A percentile compares a stretch with the other conserved stretches of the same genome.
phyloP scores from a whole-genome alignment of 2,113 vertebrate species.

The Calonectris borealis region DNA sequence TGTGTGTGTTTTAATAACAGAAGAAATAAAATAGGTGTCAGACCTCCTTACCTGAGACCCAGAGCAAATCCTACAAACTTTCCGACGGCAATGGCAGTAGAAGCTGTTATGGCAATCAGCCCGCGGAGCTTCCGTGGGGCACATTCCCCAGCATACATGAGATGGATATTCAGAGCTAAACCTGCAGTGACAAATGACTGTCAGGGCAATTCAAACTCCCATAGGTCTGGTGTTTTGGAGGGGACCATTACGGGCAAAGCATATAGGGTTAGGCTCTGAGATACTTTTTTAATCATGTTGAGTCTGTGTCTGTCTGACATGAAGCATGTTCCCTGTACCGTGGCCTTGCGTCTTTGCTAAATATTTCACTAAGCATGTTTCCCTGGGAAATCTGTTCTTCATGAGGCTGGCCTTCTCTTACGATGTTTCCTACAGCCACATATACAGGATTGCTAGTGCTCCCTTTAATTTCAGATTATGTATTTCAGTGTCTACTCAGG shows the following conservation, averaged over 20 bases:
- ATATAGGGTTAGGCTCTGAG: background rate
- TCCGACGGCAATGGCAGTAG: conserved; percentile 69
- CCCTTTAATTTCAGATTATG: background rate
- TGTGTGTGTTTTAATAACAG: background rate
- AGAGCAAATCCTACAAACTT: conserved; percentile 80
- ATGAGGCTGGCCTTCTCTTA: background rate
- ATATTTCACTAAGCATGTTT: background rate
- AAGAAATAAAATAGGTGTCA: background rate
- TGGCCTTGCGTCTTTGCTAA: background rate
- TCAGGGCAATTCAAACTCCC: background rate
- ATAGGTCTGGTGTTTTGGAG: background rate
- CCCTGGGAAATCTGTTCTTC: background rate
- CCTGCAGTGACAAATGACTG: conserved; percentile 54
- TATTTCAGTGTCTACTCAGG: background rate
- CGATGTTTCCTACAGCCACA: background rate
- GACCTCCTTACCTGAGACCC: conserved; percentile 78
- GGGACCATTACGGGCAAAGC: background rate
- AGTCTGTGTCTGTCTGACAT: background rate
- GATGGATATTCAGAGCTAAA: conserved; percentile 65
- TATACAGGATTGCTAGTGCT: background rate
- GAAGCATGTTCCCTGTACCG: accelerated
- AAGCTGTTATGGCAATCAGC: conserved; percentile 70
- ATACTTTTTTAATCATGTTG: accelerated
- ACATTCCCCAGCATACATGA: conserved; percentile 78
- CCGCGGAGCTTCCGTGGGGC: conserved; percentile 73